A percentile compares a stretch with the other conserved stretches of the same genome.
phyloP scores from a whole-genome alignment of 2,888 invertebrate genomes.

The Miltochrista miniata region DNA sequence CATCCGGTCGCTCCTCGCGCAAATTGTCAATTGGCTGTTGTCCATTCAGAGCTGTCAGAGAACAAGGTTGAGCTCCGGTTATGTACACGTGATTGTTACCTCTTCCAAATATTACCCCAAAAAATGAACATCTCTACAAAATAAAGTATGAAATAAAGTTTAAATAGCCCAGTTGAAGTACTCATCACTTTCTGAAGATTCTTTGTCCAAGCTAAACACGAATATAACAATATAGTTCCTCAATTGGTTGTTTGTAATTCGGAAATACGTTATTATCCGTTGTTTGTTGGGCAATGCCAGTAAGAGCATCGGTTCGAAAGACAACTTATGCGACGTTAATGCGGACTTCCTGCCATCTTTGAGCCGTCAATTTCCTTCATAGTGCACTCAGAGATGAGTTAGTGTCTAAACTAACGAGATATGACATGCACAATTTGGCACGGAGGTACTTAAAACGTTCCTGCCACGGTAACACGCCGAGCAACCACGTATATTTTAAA shows the following conservation, averaged over 20 bases:
- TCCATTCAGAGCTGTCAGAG: slow-evolving; percentile 65
- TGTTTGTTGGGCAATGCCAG: slow-evolving; percentile 34
- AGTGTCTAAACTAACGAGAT: slow-evolving; percentile 54
- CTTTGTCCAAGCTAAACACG: neutral
- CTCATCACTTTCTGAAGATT: neutral
- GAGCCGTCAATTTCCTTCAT: slow-evolving; percentile 73
- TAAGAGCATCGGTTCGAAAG: slow-evolving; percentile 57
- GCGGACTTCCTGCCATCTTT: slow-evolving; percentile 75
- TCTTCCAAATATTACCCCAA: slow-evolving; percentile 26
- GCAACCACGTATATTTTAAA: slow-evolving; percentile 58
- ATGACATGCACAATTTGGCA: slow-evolving; percentile 64
- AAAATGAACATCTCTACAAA: neutral
- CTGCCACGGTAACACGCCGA: slow-evolving; percentile 16
- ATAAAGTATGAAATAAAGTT: neutral
- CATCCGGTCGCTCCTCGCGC: slow-evolving; percentile 75
- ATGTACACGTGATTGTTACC: slow-evolving; percentile 55
- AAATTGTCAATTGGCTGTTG: slow-evolving; percentile 77
- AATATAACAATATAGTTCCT: slow-evolving; percentile 2
- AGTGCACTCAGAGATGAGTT: slow-evolving; percentile 61
- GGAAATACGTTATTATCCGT: slow-evolving; percentile 10
- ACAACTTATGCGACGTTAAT: slow-evolving; percentile 66
- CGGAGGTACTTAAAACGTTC: slow-evolving; percentile 21
- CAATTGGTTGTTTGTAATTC: slow-evolving; percentile 8
- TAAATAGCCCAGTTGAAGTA: neutral
- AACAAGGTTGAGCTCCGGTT: slow-evolving; percentile 57